These are phyloP conservation scores for Lasioglossum villosulum DNA, from an alignment of 2,888 invertebrate species.

Conservation along the genomic window DNA sequence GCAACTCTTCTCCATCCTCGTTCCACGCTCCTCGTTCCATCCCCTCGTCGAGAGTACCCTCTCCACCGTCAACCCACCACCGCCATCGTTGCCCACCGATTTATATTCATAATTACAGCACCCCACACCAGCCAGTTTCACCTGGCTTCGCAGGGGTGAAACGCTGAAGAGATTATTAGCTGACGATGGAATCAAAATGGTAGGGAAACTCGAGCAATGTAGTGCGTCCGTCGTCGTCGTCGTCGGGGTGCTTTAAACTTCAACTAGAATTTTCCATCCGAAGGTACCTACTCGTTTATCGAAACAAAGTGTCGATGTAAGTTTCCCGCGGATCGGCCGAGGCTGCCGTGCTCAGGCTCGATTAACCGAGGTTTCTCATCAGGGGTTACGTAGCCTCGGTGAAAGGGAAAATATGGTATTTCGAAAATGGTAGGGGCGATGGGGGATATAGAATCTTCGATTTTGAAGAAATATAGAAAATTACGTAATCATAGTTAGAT, in stretches of 20 bases:
- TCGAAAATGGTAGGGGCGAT: neutral
- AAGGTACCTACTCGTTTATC: constrained; percentile 16
- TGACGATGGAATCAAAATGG: constrained; percentile 77
- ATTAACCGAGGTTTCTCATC: neutral
- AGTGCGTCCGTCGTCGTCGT: constrained; percentile 42
- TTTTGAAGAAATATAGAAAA: too few species aligned
- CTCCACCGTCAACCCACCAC: constrained; percentile 38
- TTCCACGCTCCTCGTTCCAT: constrained; percentile 22
- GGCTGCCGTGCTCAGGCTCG: neutral
- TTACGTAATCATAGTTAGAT: too few species aligned
- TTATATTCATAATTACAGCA: constrained; percentile 82
- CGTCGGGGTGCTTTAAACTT: constrained; percentile 44
- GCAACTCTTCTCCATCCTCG: constrained; percentile 27
- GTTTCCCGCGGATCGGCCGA: neutral
- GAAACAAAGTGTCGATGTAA: neutral
- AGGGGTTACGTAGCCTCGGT: neutral
- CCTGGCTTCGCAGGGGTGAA: constrained; percentile 72
- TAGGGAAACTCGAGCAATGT: constrained; percentile 61
- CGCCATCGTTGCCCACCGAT: constrained; percentile 76
- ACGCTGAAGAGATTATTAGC: constrained; percentile 78
- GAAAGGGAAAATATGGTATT: neutral
- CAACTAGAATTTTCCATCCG: constrained; percentile 50
- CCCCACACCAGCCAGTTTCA: constrained; percentile 69
- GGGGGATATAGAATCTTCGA: too few species aligned
- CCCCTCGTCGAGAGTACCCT: constrained; percentile 37